Evolutionary conservation across 1,140 invertebrate species (phyloP), one percentile per base, ranked within the genome.

Genomic region (Eueides isabella): DNA sequence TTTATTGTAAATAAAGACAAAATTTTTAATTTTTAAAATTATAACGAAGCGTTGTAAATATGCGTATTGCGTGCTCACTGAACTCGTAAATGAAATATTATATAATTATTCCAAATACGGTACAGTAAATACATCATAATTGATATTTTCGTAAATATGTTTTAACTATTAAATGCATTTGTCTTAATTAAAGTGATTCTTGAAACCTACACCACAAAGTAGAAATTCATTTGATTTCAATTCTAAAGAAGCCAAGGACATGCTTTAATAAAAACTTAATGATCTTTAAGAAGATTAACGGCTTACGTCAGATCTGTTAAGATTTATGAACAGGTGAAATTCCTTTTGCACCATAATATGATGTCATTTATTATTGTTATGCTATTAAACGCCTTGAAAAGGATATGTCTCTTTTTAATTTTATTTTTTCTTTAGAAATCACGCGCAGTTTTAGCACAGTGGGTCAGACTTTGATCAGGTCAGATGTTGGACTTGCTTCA

Each of bases 281-380:
- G 62, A 48, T n/a, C 62, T 62, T 23, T 66, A 66, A 35, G 41
- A 44, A 63, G 63, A 63, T 72, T 66, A 55, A 48, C 11, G 29
- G 38, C 16, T 72, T 63, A 72, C 71, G 71, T 72, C 62, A 72
- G 14, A n/a, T 14, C 29, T 23, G 26, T 14, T 26, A 38, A 64
- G 48, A 55, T 55, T 66, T 33, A 66, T 72, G 63, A 66, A 72
- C 63, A 72, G 63, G 63, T 72, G 63, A 35, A 63, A 48, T 35
- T 44, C 35, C 41, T 63, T n/a, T 16, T 30, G 48, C 30, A 19
- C 14, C 41, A n/a, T 30, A 35, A 26, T 29, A 30, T 72, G 71
- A 67, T 61, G 31, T 72, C 30, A 72, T 72, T 30, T 9, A 9
- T 19, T 23, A 26, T 12, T 7, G 9, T 55, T 23, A 26, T 1